Evolutionary conservation across 2,888 invertebrate genomes (phyloP).

Genomic region (Drosophila dives): DNA sequence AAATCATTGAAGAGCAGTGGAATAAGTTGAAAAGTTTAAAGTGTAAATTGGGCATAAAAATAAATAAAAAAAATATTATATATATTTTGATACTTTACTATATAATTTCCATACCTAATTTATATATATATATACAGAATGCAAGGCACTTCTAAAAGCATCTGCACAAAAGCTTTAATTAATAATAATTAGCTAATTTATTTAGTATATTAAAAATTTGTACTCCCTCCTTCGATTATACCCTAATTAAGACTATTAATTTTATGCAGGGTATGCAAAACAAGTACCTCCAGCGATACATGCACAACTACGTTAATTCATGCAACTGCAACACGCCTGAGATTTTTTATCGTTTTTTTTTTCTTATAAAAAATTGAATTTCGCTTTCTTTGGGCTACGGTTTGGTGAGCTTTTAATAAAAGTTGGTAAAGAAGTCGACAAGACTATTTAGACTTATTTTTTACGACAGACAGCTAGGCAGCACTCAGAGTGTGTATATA

Average conservation of each 20-base stretch:
- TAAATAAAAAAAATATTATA: neutral
- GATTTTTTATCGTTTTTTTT: neutral
- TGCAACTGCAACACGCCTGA: slow-evolving; percentile 24
- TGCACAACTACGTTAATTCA: neutral
- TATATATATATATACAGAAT: neutral
- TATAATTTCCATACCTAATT: neutral
- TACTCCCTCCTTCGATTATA: neutral
- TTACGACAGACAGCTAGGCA: slow-evolving; percentile 37
- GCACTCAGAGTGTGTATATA: slow-evolving; percentile 28
- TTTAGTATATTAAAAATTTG: neutral
- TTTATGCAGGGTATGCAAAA: neutral
- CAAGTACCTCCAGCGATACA: slow-evolving; percentile 20
- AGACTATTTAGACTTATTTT: slow-evolving; percentile 37
- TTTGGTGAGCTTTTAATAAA: slow-evolving; percentile 43
- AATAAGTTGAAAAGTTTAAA: neutral
- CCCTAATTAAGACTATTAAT: neutral
- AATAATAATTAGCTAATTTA: too few species aligned
- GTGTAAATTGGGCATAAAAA: neutral
- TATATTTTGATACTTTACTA: neutral
- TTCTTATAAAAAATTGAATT: slow-evolving; percentile 10
- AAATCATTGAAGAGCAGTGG: neutral
- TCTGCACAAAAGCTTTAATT: too few species aligned
- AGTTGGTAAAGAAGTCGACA: slow-evolving; percentile 42
- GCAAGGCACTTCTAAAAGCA: neutral
- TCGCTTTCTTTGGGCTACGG: slow-evolving; percentile 45